A percentile compares a stretch with the other conserved stretches of the same genome.
Evolutionary conservation across 2,113 vertebrate species (phyloP).

Genomic region (Trachemys scripta): DNA sequence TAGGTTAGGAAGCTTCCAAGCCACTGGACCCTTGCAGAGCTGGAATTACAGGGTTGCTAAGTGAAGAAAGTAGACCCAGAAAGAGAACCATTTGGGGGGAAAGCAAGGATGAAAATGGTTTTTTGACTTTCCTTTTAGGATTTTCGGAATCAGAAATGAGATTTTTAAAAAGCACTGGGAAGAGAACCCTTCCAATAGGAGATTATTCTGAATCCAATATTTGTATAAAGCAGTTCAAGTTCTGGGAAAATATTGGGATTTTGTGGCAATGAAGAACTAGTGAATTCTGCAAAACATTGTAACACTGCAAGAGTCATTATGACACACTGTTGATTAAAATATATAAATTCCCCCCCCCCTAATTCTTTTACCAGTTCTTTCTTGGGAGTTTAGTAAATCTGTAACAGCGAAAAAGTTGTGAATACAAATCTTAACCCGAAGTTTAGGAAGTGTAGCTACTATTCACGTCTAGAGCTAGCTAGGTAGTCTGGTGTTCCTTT

Average conservation of each 20-base stretch:
- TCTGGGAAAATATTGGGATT: not conserved
- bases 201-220: not conserved
- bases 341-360: not conserved
- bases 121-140: conserved; percentile 25
- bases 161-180: not conserved
- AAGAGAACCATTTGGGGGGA: conserved; percentile 14
- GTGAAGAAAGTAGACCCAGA: conserved; percentile 39
- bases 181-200: not conserved
- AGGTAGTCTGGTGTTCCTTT: not conserved
- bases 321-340: not conserved
- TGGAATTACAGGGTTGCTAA: conserved; percentile 52
- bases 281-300: not conserved
- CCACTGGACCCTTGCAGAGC: not conserved
- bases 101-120: conserved; percentile 37
- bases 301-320: not conserved
- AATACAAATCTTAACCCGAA: not conserved
- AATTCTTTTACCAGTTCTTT: conserved; percentile 19
- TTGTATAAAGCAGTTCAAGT: not conserved
- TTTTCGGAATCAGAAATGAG: not conserved
- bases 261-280: not conserved
- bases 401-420: not conserved
- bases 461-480: not conserved
- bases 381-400: not conserved
- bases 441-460: not conserved
- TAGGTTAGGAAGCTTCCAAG: conserved; percentile 31